Evolutionary conservation across 1,140 invertebrate genomes (phyloP).

Genomic region (Leptinotarsa texana): DNA sequence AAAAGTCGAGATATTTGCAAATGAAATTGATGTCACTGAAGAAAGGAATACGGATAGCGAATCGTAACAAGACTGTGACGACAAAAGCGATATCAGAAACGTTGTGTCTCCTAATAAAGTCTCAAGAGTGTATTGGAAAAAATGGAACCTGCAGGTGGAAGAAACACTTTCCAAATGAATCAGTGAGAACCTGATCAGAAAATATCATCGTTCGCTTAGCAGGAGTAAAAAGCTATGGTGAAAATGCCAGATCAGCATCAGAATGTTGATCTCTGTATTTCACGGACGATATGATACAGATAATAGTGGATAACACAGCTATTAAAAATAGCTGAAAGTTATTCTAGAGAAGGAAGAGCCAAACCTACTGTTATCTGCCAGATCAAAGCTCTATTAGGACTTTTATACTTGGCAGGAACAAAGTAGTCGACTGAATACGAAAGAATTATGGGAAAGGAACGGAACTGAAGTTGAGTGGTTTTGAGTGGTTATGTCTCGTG

Average conservation of each 20-base stretch:
- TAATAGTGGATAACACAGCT: neutral
- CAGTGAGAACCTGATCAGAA: neutral
- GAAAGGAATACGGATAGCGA: neutral
- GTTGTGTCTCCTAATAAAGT: neutral
- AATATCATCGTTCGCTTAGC: conserved; percentile 15
- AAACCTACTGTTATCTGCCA: conserved; percentile 16
- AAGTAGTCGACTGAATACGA: conserved; percentile 16
- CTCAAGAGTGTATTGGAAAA: conserved; percentile 1
- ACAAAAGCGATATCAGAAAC: neutral
- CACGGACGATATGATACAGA: conserved; percentile 13
- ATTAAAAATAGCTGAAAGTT: conserved; percentile 1
- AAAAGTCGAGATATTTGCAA: neutral
- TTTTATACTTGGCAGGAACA: conserved; percentile 16
- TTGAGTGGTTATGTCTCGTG: conserved; percentile 14
- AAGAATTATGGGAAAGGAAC: neutral
- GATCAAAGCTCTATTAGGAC: conserved; percentile 7
- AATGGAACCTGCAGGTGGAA: conserved; percentile 9
- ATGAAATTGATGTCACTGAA: neutral
- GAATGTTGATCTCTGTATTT: conserved; percentile 21
- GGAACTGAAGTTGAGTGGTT: conserved; percentile 1
- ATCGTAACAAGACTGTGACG: too few species aligned
- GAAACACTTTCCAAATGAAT: conserved; percentile 16
- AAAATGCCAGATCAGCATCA: neutral
- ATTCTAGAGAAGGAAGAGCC: conserved; percentile 5
- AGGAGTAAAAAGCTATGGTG: neutral